Percentiles rank a stretch among this genome's conserved stretches.
Evolutionary conservation across 2,113 vertebrate species (phyloP).

Genomic region (Australoheros scitulus): DNA sequence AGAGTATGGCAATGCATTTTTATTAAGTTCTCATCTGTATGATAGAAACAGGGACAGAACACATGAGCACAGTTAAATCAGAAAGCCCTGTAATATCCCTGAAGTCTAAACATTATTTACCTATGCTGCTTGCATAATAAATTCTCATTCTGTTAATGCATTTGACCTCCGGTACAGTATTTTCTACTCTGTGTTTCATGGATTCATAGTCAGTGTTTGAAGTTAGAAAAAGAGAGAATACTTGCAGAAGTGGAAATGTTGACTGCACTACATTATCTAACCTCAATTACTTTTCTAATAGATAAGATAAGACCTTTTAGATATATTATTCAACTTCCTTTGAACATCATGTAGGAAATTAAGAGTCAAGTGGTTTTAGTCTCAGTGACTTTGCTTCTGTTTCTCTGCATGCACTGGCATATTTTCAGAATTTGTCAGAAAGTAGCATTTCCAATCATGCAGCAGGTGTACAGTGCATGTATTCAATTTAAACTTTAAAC

Average conservation of each 20-base stretch:
- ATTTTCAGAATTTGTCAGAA: not conserved
- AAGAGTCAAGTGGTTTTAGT: conserved; percentile 1
- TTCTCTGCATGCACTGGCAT: not conserved
- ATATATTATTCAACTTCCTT: conserved; percentile 38
- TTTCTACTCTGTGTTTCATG: conserved; percentile 33
- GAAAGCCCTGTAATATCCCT: conserved; percentile 46
- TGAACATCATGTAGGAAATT: conserved; percentile 8
- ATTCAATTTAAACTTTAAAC: not conserved
- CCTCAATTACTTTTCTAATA: conserved; percentile 46
- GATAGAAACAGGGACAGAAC: conserved; percentile 45
- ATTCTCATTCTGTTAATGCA: conserved; percentile 53
- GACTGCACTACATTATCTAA: conserved; percentile 35
- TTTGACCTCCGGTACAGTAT: conserved; percentile 66
- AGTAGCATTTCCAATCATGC: not conserved
- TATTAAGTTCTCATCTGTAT: conserved; percentile 50
- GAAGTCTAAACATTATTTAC: conserved; percentile 64
- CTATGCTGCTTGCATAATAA: conserved; percentile 57
- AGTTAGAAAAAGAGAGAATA: conserved; percentile 29
- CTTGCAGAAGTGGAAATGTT: conserved; percentile 42
- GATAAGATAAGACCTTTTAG: conserved; percentile 43
- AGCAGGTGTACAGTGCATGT: rapidly evolving
- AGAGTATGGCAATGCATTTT: conserved; percentile 42
- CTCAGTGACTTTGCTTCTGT: not conserved
- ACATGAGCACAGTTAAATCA: conserved; percentile 62
- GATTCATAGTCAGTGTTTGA: conserved; percentile 48